Percentiles rank a stretch among this genome's conserved stretches.
Evolutionary conservation across 2,797 vertebrate species (phyloP).

Genomic region (Pangasius krempfi): DNA sequence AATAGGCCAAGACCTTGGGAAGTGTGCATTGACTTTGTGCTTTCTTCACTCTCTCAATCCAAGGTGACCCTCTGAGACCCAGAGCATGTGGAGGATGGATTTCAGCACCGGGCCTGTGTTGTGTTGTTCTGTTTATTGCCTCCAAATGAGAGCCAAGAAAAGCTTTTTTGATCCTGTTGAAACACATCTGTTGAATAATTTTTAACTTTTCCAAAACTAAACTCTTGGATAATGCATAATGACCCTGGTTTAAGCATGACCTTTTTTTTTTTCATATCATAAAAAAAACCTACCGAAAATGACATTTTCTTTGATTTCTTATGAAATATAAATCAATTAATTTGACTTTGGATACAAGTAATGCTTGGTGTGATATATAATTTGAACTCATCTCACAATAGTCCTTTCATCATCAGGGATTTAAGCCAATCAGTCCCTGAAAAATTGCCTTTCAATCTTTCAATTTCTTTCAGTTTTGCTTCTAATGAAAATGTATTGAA

Average conservation of each 20-base stretch:
- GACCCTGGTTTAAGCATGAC: background rate
- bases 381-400: conserved; percentile 24
- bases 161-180: background rate
- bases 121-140: conserved; percentile 19
- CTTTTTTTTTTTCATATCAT: background rate
- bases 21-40: conserved; percentile 24
- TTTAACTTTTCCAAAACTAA: conserved; percentile 3
- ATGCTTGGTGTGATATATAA: conserved; percentile 29
- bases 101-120: background rate
- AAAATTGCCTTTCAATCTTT: conserved; percentile 52
- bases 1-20: conserved; percentile 29
- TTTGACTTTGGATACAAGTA: conserved; percentile 1
- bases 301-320: background rate
- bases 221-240: background rate
- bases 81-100: background rate
- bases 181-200: background rate
- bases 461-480: conserved; percentile 36
- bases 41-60: conserved; percentile 11
- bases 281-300: background rate
- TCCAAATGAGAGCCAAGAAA: background rate
- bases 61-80: background rate
- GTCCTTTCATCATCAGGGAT: conserved; percentile 34
- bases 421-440: conserved; percentile 42
- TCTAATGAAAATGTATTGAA: conserved; percentile 48
- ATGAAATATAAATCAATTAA: conserved; percentile 14